phyloP scores from a whole-genome alignment of 1,140 invertebrate species.

The Phymastichus coffea region DNA sequence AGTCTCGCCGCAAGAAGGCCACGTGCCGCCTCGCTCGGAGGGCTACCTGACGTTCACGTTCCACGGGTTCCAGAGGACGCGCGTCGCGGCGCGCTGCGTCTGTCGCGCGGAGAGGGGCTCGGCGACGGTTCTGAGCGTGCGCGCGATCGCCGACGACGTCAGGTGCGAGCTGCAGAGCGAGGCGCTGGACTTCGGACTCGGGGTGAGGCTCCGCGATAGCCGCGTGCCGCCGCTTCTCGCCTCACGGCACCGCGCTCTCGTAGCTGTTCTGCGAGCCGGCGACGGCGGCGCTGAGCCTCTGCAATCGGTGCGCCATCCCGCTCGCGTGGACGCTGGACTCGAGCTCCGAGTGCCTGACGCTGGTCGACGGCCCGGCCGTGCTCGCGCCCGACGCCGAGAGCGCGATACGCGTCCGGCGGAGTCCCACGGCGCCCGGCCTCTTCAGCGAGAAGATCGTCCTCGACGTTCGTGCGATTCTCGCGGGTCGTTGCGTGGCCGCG shows the following conservation, averaged over 20 bases:
- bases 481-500: not conserved
- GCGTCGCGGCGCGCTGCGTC: slow-evolving; percentile 34
- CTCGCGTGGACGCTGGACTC: slow-evolving; percentile 27
- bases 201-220: no score
- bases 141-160: slow-evolving; percentile 43
- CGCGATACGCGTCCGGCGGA: not conserved
- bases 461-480: no score
- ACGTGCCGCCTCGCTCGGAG: slow-evolving; percentile 46
- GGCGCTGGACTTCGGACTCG: slow-evolving; percentile 48
- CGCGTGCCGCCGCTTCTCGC: no score
- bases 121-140: slow-evolving; percentile 40
- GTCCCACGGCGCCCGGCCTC: slow-evolving; percentile 11
- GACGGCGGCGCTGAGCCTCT: not conserved
- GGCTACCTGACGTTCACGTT: slow-evolving; percentile 45
- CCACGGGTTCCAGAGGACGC: slow-evolving; percentile 39
- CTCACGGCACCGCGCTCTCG: no score
- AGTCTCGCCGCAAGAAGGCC: slow-evolving; percentile 44
- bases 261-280: slow-evolving; percentile 28
- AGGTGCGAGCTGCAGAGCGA: slow-evolving; percentile 42
- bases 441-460: slow-evolving; percentile 31
- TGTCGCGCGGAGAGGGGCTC: slow-evolving; percentile 50
- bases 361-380: not conserved
- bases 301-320: slow-evolving; percentile 35
- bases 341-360: not conserved
- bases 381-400: not conserved